These are phyloP conservation scores for Cololabis saira DNA, from an alignment of 2,113 vertebrate genomes.

Conservation along the genomic window DNA sequence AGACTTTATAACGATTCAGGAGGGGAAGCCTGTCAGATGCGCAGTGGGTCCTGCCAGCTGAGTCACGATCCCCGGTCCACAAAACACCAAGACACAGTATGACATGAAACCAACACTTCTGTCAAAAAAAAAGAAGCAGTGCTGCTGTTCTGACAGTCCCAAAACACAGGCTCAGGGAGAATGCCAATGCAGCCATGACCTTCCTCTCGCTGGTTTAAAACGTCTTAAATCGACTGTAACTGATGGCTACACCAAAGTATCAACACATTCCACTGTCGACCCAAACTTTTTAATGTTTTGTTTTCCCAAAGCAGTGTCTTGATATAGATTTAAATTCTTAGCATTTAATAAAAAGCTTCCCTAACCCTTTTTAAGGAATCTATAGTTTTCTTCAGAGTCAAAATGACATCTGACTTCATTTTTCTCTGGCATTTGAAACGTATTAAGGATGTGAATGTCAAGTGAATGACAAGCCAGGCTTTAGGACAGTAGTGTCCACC, in stretches of 20 bases:
- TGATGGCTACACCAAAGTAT: conserved; percentile 17
- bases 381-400: conserved; percentile 18
- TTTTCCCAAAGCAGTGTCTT: conserved; percentile 33
- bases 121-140: conserved; percentile 22
- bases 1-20: conserved; percentile 45
- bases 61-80: conserved; percentile 53
- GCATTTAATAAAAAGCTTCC: conserved; percentile 19
- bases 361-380: conserved; percentile 11
- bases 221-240: conserved; percentile 31
- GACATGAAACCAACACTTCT: conserved; percentile 56
- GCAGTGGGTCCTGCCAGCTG: conserved; percentile 33
- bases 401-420: conserved; percentile 17
- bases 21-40: conserved; percentile 52
- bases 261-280: conserved; percentile 29
- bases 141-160: conserved; percentile 26
- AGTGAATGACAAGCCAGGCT: conserved; percentile 45
- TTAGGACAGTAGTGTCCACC: conserved; percentile 13
- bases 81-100: conserved; percentile 36
- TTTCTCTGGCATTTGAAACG: conserved; percentile 1
- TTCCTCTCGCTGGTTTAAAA: conserved; percentile 11
- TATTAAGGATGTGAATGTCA: conserved; percentile 42
- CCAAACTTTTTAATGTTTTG: conserved; percentile 32
- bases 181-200: conserved; percentile 20
- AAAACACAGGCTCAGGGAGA: conserved; percentile 15
- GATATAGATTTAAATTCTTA: conserved; percentile 13